Conservation (phyloP, 2,888 invertebrate species). For the Myopa testacea region DNA sequence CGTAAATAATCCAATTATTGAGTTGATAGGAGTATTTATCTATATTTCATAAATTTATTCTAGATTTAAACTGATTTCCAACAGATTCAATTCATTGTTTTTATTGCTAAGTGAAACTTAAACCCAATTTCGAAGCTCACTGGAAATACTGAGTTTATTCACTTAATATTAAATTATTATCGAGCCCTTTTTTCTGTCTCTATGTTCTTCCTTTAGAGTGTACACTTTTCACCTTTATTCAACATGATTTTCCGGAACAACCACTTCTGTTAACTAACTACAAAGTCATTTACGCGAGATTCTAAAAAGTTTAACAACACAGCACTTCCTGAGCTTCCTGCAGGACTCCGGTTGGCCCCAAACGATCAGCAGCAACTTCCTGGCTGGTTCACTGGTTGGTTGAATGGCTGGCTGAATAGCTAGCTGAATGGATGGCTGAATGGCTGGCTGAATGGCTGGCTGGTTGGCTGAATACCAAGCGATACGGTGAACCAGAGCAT, state of each 20-base stretch:
- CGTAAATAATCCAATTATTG: too few relatives aligned
- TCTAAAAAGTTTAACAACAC: constrained; percentile 18
- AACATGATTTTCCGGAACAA: constrained; percentile 25
- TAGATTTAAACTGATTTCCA: too few relatives aligned
- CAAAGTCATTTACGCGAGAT: constrained; percentile 21
- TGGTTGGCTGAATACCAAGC: constrained; percentile 29
- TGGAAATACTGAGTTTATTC: background rate
- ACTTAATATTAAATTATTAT: background rate
- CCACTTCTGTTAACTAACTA: constrained; percentile 15
- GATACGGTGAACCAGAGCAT: constrained; percentile 12
- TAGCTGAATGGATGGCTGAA: constrained; percentile 1
- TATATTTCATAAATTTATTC: too few relatives aligned
- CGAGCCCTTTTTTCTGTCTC: background rate
- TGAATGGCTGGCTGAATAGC: constrained; percentile 36
- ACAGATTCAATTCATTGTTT: too few relatives aligned
- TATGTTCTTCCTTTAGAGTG: background rate
- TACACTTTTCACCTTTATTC: constrained; percentile 5
- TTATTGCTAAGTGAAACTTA: too few relatives aligned
- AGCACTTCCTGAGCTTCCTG: constrained; percentile 30
- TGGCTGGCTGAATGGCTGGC: constrained; percentile 36
- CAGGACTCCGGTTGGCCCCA: constrained; percentile 29
- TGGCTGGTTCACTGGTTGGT: constrained; percentile 45
- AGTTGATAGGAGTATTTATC: too few relatives aligned
- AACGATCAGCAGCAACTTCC: constrained; percentile 40
- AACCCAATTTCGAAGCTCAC: too few relatives aligned